A percentile compares a stretch with the other conserved stretches of the same genome.
Evolutionary conservation across 2,113 vertebrate species (phyloP).

Genomic region (Apus apus): DNA sequence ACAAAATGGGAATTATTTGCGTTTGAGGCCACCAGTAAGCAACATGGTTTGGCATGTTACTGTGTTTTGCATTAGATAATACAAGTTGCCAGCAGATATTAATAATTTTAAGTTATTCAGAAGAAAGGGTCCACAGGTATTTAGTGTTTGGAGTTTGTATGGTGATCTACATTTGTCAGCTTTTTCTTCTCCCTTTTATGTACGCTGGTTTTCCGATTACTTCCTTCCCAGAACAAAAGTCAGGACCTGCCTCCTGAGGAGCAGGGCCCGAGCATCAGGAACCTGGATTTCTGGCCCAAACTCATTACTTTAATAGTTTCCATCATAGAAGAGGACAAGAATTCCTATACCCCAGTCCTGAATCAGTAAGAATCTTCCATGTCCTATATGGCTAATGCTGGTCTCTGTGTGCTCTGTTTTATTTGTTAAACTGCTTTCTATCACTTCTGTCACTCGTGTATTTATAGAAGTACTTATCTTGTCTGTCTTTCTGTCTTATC

Average conservation of each 20-base stretch:
- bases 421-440: slow-evolving; percentile 53
- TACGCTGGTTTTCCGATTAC: neutral
- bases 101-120: neutral
- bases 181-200: neutral
- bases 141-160: neutral
- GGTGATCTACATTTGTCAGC: neutral
- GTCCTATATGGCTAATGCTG: neutral
- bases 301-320: slow-evolving; percentile 98
- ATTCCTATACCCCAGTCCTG: slow-evolving; percentile 93
- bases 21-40: neutral
- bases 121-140: neutral
- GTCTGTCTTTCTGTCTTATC: slow-evolving; percentile 78
- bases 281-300: slow-evolving; percentile 98
- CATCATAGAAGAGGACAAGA: slow-evolving; percentile 97
- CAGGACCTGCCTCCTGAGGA: slow-evolving; percentile 91
- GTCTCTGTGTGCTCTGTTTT: neutral
- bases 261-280: slow-evolving; percentile 93
- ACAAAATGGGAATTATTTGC: neutral
- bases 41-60: neutral
- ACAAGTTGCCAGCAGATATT: neutral
- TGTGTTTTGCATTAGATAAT: neutral
- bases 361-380: slow-evolving; percentile 87
- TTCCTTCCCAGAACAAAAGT: slow-evolving; percentile 79
- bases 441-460: slow-evolving; percentile 65
- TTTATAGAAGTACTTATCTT: slow-evolving; percentile 68